Evolutionary conservation across 2,113 vertebrate genomes (phyloP).

Genomic region (Cinclus cinclus): DNA sequence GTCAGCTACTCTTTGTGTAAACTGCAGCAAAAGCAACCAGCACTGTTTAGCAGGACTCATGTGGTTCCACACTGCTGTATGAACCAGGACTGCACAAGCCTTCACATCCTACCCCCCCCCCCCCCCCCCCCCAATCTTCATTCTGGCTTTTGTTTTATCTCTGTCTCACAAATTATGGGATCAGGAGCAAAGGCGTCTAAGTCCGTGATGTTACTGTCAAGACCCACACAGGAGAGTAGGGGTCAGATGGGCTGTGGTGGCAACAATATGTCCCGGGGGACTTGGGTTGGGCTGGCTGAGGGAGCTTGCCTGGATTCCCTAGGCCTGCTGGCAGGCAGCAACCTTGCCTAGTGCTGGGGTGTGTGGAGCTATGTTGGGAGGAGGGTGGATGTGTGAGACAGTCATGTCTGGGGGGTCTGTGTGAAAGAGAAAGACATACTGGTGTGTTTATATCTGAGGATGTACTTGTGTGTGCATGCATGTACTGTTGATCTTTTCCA

Average conservation of each 20-base stretch:
- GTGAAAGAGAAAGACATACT: not conserved
- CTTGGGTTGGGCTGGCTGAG: not conserved
- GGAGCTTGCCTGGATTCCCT: not conserved
- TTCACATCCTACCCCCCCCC: rapidly evolving
- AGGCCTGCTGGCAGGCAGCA: not conserved
- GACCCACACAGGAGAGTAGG: not conserved
- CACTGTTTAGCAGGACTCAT: not conserved
- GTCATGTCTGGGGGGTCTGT: not conserved
- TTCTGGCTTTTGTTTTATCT: not conserved
- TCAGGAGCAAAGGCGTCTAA: not conserved
- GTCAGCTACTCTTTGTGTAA: not conserved
- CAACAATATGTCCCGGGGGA: rapidly evolving
- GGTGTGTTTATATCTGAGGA: not conserved
- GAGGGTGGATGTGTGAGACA: not conserved
- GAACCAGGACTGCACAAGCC: not conserved
- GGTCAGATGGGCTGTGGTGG: not conserved
- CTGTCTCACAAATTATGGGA: not conserved
- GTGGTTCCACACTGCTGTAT: not conserved
- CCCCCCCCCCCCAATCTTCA: rapidly evolving
- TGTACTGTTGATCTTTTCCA: not conserved
- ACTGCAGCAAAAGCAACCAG: not conserved
- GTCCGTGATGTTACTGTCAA: not conserved
- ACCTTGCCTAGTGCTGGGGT: not conserved
- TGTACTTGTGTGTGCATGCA: not conserved
- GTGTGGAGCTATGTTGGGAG: not conserved